Base-by-base conservation (phyloP, 2,797 vertebrate species). In the Brotula barbata region DNA sequence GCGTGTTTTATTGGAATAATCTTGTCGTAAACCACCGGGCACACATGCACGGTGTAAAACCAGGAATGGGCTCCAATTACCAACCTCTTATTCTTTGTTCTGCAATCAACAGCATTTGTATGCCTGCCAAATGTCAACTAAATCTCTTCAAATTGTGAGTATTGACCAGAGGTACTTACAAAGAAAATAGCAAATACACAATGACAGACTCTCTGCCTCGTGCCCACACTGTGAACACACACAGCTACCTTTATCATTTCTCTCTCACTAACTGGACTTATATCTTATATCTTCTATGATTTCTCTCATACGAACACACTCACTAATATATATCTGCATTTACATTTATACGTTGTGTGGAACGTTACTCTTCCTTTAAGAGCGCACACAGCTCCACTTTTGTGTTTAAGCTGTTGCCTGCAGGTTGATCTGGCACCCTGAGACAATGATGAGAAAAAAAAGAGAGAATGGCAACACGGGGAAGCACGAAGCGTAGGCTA, bases 401-500 rank as follows among this genome's bases (percentile, higher is more conserved):
- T 22, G 34, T 39, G 44, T 45, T 34, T 57, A 46, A 65, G 58
- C 58, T 48, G 64, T 21, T 69, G 61, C 61, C 58, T 61, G 28
- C 33, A 55, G 68, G 54, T 37, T 58, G 40, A 64, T 58, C 28
- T 42, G 39, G 56, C 31, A 37, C 21, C 23, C 2, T 0, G 64
- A 61, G 48, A 62, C 1, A 0, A 25, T 6, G 11, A 23, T 8
- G 42, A 47, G 48, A 37, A 45, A 28, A n/a, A 71, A 15, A 41
- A 17, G 31, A 58, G 25, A 3, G 37, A 39, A 16, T 2, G 45
- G n/a, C 45, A n/a, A 52, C 33, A 6, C 20, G 28, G 28, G 21
- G 17, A 5, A 37, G 58, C 6, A 12, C 28, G 8, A 9, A 40
- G 55, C 43, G 61, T 47, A 28, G 4, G 7, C 1, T 39, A 31